These are phyloP conservation scores for Oxyura jamaicensis DNA, from an alignment of 2,113 vertebrate species.

Conservation along the genomic window DNA sequence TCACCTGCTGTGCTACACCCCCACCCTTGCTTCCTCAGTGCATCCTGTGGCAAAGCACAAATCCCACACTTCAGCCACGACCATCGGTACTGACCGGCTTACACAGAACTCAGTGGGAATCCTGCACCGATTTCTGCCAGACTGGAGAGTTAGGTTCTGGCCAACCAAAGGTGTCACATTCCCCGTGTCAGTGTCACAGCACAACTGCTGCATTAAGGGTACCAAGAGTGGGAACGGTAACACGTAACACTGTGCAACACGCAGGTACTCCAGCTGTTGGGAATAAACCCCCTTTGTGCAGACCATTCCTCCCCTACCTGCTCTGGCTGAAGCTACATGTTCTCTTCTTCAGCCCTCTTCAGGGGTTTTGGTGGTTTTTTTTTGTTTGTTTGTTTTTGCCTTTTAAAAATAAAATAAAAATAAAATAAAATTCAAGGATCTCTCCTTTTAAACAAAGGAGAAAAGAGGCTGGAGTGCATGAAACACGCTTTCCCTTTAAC, in stretches of 20 bases:
- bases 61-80: rapidly evolving
- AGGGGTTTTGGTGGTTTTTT: neutral
- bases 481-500: neutral
- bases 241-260: neutral
- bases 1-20: neutral
- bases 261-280: neutral
- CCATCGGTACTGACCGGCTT: neutral
- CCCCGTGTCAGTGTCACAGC: neutral
- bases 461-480: neutral
- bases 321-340: neutral
- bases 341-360: neutral
- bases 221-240: neutral
- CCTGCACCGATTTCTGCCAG: neutral
- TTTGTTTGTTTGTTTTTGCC: too few species aligned
- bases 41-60: neutral
- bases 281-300: neutral
- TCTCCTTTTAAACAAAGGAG: neutral
- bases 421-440: neutral
- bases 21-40: neutral
- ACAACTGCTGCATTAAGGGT: neutral
- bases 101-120: neutral
- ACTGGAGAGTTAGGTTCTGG: neutral
- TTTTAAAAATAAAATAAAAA: too few species aligned
- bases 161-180: neutral
- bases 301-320: neutral